Percentiles rank a stretch among this genome's conserved stretches.
phyloP scores from a whole-genome alignment of 92 coral and sea anemone genomes.

The Meandrina meandrites region DNA sequence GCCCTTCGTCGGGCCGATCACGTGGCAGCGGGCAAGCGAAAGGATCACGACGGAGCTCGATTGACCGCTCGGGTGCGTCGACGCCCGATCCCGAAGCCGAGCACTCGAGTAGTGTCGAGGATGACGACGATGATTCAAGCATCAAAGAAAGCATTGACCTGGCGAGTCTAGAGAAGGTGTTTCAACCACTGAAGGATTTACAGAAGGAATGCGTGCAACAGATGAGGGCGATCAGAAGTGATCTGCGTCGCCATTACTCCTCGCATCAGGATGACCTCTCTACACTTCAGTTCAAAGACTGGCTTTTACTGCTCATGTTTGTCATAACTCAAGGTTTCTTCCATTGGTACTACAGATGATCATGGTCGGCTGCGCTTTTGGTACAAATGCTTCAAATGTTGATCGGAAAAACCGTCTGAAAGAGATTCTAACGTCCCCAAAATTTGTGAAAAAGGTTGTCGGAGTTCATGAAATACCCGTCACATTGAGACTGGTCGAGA shows the following conservation, averaged over 20 bases:
- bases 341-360: constrained; percentile 78
- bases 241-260: constrained; percentile 84
- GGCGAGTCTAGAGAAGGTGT: constrained; percentile 76
- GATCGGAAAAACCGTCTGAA: not conserved
- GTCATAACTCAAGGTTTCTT: constrained; percentile 81
- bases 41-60: constrained; percentile 81
- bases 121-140: constrained; percentile 85
- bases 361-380: not conserved
- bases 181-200: constrained; percentile 88
- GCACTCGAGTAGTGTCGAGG: constrained; percentile 85
- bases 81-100: constrained; percentile 91
- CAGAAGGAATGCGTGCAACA: constrained; percentile 93
- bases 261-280: constrained; percentile 90
- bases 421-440: not conserved
- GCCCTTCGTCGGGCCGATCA: constrained; percentile 73
- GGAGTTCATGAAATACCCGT: no score
- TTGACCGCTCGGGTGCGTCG: constrained; percentile 81
- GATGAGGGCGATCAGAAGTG: constrained; percentile 93
- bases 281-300: constrained; percentile 86
- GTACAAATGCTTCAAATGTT: not conserved
- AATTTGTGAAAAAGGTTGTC: no score
- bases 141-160: constrained; percentile 67
- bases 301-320: constrained; percentile 79
- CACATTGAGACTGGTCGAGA: no score
- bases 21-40: constrained; percentile 60